A percentile compares a stretch with the other conserved stretches of the same genome.
Evolutionary conservation across 2,113 vertebrate species (phyloP).

Genomic region (Vulpes ferrilata): DNA sequence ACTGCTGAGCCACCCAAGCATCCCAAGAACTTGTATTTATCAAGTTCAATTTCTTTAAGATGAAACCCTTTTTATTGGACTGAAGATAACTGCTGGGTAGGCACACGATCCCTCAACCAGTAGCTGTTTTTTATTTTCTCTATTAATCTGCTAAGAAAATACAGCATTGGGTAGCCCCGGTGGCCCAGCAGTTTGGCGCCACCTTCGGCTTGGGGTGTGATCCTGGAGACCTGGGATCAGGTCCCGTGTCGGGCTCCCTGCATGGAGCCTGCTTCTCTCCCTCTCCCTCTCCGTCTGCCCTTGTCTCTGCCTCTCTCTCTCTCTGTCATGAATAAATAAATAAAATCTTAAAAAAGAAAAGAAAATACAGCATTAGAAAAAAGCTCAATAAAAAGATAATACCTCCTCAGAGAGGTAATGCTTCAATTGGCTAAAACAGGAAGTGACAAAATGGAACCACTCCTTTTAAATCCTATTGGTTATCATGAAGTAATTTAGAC

Average conservation of each 20-base stretch:
- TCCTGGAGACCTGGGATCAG: too few relatives aligned
- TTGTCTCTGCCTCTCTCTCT: too few relatives aligned
- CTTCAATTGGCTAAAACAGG: background rate
- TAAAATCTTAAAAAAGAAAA: too few relatives aligned
- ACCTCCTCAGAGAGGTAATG: background rate
- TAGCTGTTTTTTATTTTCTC: background rate
- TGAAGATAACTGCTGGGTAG: background rate
- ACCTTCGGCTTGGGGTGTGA: too few relatives aligned
- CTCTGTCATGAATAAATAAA: background rate
- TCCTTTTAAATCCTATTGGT: background rate
- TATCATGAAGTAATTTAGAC: background rate
- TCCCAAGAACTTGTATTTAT: background rate
- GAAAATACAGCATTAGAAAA: background rate
- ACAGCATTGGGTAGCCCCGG: background rate
- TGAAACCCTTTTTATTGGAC: background rate
- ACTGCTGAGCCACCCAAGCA: too few relatives aligned
- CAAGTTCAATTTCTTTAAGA: constrained; percentile 55
- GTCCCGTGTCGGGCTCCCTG: too few relatives aligned
- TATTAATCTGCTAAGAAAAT: constrained; percentile 21
- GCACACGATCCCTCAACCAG: background rate
- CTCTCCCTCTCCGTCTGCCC: too few relatives aligned
- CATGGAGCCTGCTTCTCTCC: too few relatives aligned
- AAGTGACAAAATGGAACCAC: background rate
- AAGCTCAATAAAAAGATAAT: background rate
- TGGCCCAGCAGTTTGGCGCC: too few relatives aligned